Base-by-base conservation (phyloP, 2,113 vertebrate genomes). In the Urocynchramus pylzowi region DNA sequence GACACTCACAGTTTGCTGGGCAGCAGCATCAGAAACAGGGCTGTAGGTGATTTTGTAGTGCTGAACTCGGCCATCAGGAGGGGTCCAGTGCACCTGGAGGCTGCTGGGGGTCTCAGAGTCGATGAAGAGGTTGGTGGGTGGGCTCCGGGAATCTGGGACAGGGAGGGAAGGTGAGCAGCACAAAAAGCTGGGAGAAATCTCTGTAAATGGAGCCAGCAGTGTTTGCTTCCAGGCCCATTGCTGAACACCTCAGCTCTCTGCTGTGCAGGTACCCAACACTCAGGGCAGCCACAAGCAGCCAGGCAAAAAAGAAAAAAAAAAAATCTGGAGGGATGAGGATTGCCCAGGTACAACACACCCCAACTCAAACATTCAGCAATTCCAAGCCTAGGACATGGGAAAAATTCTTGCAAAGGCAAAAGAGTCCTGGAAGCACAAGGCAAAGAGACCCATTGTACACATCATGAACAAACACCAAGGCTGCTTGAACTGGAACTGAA, bases 1-100 rank as follows among this genome's bases (percentile, higher is more conserved):
- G 4, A 37, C 11, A 95, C 97, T 90, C 95, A 98, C 98, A 6
- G 80, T 98, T 73, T 97, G 97, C 93, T 97, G 97, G 9, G 94
- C 90, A 35, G 94, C 69, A 0, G 47, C 75, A 4, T 98, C 96
- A 18, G 96, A 98, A 68, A 99, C 97, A 0, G 98, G 97, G 1
- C 50, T 84, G 47, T 98, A 99, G 60, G 97, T 97, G 65, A 99
- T 97, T 6, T 91, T 98, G 92, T 99, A 99, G 97, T 98, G 98
- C 31, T 98, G 98, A 1, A 99, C 95, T 1, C 98, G 98, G 30
- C 98, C 98, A 0, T 98, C 98, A 0, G 99, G 99, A 16, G 98
- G 98, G 5, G 94, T 96, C 99, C 99, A 99, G 73, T 96, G 98
- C 92, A 99, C 96, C 87, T 97, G 84, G 53, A 99, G 89, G 96